Percentiles rank a stretch among this genome's conserved stretches.
These are phyloP conservation scores for Chelon auratus DNA, from an alignment of 2,797 vertebrate genomes.

Conservation along the genomic window DNA sequence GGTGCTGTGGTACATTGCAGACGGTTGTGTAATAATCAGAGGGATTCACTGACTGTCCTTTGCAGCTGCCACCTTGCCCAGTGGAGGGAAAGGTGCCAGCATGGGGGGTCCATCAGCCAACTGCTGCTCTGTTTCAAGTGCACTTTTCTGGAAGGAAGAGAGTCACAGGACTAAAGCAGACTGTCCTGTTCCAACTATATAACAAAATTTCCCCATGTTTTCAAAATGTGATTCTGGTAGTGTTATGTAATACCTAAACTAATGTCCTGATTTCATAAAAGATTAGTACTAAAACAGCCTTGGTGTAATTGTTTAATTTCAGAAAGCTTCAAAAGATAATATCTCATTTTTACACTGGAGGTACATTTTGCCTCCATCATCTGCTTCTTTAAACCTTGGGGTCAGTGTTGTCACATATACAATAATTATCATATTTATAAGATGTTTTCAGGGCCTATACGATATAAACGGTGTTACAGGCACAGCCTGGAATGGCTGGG, in stretches of 20 bases:
- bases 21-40: slow-evolving; percentile 75
- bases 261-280: slow-evolving; percentile 18
- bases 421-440: too few species aligned
- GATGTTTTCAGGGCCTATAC: too few species aligned
- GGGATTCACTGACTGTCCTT: slow-evolving; percentile 68
- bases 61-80: slow-evolving; percentile 73
- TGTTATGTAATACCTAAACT: slow-evolving; percentile 26
- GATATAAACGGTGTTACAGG: too few species aligned
- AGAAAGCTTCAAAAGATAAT: not conserved
- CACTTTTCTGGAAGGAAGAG: slow-evolving; percentile 55
- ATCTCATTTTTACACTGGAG: not conserved
- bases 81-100: slow-evolving; percentile 63
- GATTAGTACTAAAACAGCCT: slow-evolving; percentile 6
- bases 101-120: slow-evolving; percentile 56
- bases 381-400: not conserved
- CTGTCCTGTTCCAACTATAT: slow-evolving; percentile 9
- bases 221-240: slow-evolving; percentile 31
- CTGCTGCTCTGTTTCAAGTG: slow-evolving; percentile 56
- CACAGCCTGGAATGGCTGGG: too few species aligned
- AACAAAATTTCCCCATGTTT: slow-evolving; percentile 15
- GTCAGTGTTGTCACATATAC: not conserved
- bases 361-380: not conserved
- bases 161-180: slow-evolving; percentile 36
- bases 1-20: slow-evolving; percentile 56
- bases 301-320: not conserved